phyloP scores from a whole-genome alignment of 2,888 invertebrate species.

The Gastracanthus pulcherrimus region DNA sequence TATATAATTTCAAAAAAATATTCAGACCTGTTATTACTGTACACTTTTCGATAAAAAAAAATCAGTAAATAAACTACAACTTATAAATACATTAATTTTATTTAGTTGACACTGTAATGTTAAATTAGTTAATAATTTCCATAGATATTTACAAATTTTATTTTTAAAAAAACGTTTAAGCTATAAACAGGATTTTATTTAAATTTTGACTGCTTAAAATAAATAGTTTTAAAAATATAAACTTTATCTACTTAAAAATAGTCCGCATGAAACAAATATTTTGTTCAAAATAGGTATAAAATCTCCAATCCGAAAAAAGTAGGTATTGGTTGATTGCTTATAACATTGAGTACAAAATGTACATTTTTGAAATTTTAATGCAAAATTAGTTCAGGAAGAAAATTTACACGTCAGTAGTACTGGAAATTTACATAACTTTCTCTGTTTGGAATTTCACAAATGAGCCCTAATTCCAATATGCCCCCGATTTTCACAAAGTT shows the following conservation, averaged over 20 bases:
- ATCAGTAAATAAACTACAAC: slow-evolving; percentile 8
- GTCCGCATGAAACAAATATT: neutral
- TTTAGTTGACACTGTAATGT: slow-evolving; percentile 14
- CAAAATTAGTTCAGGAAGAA: slow-evolving; percentile 39
- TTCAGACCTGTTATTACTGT: neutral
- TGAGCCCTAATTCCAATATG: neutral
- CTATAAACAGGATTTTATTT: neutral
- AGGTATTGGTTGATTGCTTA: neutral
- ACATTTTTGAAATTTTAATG: slow-evolving; percentile 38
- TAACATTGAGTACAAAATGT: slow-evolving; percentile 21
- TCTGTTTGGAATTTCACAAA: neutral
- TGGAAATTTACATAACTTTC: slow-evolving; percentile 22
- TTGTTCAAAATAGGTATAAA: slow-evolving; percentile 21
- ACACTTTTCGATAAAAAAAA: slow-evolving; percentile 6
- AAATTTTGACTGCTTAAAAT: slow-evolving; percentile 18
- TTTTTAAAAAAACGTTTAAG: slow-evolving; percentile 1
- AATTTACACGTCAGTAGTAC: slow-evolving; percentile 24
- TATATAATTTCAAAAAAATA: neutral
- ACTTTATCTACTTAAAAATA: neutral
- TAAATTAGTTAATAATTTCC: slow-evolving; percentile 9
- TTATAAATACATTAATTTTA: slow-evolving; percentile 39
- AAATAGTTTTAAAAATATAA: slow-evolving; percentile 40
- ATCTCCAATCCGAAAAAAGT: neutral
- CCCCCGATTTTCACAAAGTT: slow-evolving; percentile 6
- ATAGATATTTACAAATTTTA: slow-evolving; percentile 40